Percentiles rank a stretch among this genome's conserved stretches.
These are phyloP conservation scores for Rhagologus leucostigma DNA, from an alignment of 2,113 vertebrate species.

Conservation along the genomic window DNA sequence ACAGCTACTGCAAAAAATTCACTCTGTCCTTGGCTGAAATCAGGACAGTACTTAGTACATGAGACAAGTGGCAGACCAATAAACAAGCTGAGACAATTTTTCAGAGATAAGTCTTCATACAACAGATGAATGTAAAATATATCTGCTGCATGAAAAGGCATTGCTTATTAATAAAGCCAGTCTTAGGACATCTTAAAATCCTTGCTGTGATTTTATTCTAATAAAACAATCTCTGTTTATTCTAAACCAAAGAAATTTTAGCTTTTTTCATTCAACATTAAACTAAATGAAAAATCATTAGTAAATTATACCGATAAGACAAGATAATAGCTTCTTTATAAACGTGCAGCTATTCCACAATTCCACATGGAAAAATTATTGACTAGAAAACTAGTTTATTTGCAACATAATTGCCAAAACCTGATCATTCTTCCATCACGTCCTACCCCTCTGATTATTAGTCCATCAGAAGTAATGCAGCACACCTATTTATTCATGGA, in stretches of 20 bases:
- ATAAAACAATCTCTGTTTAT: background rate
- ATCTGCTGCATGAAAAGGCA: background rate
- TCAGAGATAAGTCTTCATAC: background rate
- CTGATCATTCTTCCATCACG: background rate
- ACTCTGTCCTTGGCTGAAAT: background rate
- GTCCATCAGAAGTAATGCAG: background rate
- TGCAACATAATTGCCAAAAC: background rate
- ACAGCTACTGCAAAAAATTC: background rate
- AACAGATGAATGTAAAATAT: constrained; percentile 2
- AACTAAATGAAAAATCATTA: constrained; percentile 28
- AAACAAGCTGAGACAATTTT: background rate
- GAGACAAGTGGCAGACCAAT: background rate
- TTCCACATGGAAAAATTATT: background rate
- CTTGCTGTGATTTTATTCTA: background rate
- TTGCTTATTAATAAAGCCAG: constrained; percentile 5
- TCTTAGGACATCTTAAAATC: constrained; percentile 1
- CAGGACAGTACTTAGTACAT: background rate
- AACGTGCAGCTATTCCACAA: background rate
- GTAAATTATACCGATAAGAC: background rate
- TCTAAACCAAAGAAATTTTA: background rate
- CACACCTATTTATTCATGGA: background rate
- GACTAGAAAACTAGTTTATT: background rate
- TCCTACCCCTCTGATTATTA: background rate
- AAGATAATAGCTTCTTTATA: background rate
- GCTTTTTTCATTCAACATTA: background rate